phyloP scores from a whole-genome alignment of 2,888 invertebrate genomes.

The Trilocha varians region DNA sequence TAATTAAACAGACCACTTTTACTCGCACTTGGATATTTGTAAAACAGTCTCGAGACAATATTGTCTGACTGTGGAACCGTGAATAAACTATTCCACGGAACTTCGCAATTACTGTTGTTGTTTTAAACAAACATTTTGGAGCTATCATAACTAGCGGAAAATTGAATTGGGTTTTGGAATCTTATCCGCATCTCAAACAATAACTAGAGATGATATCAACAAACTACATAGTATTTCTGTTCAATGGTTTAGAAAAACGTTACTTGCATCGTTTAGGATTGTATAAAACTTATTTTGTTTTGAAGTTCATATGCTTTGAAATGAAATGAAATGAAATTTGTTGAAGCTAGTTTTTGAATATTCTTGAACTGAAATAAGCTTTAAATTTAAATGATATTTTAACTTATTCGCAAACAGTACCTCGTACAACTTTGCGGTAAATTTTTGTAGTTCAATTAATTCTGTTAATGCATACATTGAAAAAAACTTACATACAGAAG shows the following conservation, averaged over 20 bases:
- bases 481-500: neutral
- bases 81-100: slow-evolving; percentile 17
- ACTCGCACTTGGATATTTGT: slow-evolving; percentile 42
- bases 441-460: too few relatives aligned
- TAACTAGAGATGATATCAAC: neutral
- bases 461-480: too few relatives aligned
- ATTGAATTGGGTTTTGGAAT: neutral
- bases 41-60: slow-evolving; percentile 38
- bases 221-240: neutral
- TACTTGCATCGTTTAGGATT: too few relatives aligned
- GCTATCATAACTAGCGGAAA: neutral
- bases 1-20: slow-evolving; percentile 48
- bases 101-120: slow-evolving; percentile 5
- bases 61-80: slow-evolving; percentile 23
- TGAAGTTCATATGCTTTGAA: neutral
- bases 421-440: too few relatives aligned
- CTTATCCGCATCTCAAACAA: neutral
- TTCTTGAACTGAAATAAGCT: too few relatives aligned
- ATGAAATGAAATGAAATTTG: neutral
- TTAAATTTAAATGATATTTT: too few relatives aligned
- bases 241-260: neutral
- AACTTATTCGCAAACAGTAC: too few relatives aligned
- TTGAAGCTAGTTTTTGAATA: too few relatives aligned
- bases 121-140: neutral
- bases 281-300: too few relatives aligned